These are phyloP conservation scores for Aurelia sp. DNA, from an alignment of 30 jellyfish, hydroid and myxozoan genomes.

Conservation along the genomic window DNA sequence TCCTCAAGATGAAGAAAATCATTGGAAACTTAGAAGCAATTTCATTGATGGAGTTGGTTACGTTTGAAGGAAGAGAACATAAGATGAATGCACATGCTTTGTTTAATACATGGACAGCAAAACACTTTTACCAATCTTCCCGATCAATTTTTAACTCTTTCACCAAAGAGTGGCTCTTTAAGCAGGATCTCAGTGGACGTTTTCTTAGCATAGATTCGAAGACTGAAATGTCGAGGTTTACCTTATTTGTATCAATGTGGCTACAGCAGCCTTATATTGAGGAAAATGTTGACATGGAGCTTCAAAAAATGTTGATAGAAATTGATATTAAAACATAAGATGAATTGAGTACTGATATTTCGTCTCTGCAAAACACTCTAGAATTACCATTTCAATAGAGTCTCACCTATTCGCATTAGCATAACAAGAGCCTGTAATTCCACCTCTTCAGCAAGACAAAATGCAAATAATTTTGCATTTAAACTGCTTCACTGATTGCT, in stretches of 20 bases:
- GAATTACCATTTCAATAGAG: too few relatives aligned
- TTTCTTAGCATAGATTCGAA: constrained; percentile 15
- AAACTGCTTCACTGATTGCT: too few relatives aligned
- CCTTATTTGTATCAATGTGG: constrained; percentile 76
- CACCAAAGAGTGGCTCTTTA: constrained; percentile 76
- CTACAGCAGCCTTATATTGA: constrained; percentile 90
- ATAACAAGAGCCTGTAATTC: too few relatives aligned
- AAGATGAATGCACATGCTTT: neutral
- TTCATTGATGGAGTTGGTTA: constrained; percentile 33
- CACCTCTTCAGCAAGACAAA: too few relatives aligned
- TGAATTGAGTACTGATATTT: too few relatives aligned
- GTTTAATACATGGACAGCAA: constrained; percentile 68
- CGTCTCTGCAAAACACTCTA: too few relatives aligned
- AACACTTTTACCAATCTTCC: constrained; percentile 41
- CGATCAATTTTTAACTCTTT: constrained; percentile 55
- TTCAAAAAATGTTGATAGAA: constrained; percentile 86
- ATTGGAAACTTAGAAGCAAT: constrained; percentile 67
- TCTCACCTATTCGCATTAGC: too few relatives aligned
- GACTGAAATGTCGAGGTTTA: constrained; percentile 8
- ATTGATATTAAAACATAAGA: constrained; percentile 65
- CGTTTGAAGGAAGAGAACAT: neutral
- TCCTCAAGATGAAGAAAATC: constrained; percentile 40
- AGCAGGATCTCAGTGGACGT: constrained; percentile 42
- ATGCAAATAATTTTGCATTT: too few relatives aligned
- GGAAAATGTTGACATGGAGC: constrained; percentile 29